These are phyloP conservation scores for Gymnoscopelus braueri DNA, from an alignment of 2,797 vertebrate species.

Conservation along the genomic window DNA sequence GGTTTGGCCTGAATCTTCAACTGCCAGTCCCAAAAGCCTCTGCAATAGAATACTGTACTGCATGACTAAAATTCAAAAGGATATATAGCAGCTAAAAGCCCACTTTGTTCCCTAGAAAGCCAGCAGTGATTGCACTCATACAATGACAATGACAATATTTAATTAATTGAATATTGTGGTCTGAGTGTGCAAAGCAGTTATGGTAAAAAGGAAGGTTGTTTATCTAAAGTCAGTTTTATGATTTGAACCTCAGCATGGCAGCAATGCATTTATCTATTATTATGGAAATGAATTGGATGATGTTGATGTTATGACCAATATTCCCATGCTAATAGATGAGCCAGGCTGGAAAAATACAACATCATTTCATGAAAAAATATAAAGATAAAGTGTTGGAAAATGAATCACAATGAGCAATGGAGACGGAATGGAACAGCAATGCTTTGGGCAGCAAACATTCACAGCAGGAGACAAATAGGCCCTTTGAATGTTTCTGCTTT, in stretches of 20 bases:
- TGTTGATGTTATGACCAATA: slow-evolving; percentile 38
- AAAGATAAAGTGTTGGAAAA: slow-evolving; percentile 55
- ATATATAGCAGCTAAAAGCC: background rate
- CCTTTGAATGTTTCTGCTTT: slow-evolving; percentile 63
- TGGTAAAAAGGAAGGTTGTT: background rate
- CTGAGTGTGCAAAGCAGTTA: slow-evolving; percentile 11
- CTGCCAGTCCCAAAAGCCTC: slow-evolving; percentile 6
- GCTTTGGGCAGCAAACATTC: slow-evolving; percentile 61
- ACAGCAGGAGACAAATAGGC: slow-evolving; percentile 47
- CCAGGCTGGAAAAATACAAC: slow-evolving; percentile 37
- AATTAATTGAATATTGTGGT: background rate
- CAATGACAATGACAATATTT: slow-evolving; percentile 8
- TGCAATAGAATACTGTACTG: background rate
- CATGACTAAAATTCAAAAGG: slow-evolving; percentile 12
- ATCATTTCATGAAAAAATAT: slow-evolving; percentile 61
- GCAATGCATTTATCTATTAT: slow-evolving; percentile 41
- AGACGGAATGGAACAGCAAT: slow-evolving; percentile 43
- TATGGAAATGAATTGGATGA: slow-evolving; percentile 26
- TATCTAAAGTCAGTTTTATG: slow-evolving; percentile 13
- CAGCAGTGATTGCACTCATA: slow-evolving; percentile 2
- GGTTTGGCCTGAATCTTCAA: slow-evolving; percentile 6
- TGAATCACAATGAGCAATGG: slow-evolving; percentile 56
- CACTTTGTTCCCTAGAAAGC: background rate
- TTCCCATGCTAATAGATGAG: slow-evolving; percentile 44
- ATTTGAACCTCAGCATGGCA: background rate